Conservation (phyloP, 1,140 invertebrate genomes). For the Sitodiplosis mosellana region DNA sequence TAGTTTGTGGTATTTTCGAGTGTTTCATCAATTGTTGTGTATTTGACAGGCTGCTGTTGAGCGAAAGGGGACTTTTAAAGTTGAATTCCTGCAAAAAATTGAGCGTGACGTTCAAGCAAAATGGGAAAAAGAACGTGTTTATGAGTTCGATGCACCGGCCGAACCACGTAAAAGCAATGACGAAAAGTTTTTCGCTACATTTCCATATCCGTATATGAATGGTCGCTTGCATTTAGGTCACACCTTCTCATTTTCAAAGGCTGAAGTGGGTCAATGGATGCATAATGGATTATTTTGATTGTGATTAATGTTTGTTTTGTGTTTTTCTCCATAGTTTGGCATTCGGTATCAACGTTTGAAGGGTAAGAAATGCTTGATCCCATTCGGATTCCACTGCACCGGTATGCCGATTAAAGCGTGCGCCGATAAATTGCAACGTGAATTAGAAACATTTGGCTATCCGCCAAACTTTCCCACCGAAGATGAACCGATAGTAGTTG, state of each 20-base stretch:
- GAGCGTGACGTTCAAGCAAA: slow-evolving; percentile 64
- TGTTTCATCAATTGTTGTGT: not conserved
- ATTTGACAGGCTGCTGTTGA: slow-evolving; percentile 28
- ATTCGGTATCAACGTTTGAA: slow-evolving; percentile 75
- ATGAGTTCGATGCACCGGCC: slow-evolving; percentile 60
- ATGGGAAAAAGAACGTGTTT: slow-evolving; percentile 64
- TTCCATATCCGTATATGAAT: slow-evolving; percentile 99
- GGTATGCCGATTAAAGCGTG: slow-evolving; percentile 96
- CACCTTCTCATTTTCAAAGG: slow-evolving; percentile 93
- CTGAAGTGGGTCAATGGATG: slow-evolving; percentile 40
- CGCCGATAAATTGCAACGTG: slow-evolving; percentile 91
- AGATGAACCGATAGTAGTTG: slow-evolving; percentile 26
- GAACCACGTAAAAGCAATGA: slow-evolving; percentile 30
- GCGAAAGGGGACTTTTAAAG: slow-evolving; percentile 83
- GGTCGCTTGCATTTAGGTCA: slow-evolving; percentile 94
- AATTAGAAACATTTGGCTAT: slow-evolving; percentile 82
- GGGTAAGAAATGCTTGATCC: slow-evolving; percentile 86
- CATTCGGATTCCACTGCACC: slow-evolving; percentile 97
- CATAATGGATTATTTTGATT: not conserved
- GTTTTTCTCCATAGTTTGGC: slow-evolving; percentile 50
- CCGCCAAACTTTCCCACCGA: slow-evolving; percentile 78
- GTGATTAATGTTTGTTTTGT: slow-evolving; percentile 3
- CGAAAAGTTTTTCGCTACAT: slow-evolving; percentile 86
- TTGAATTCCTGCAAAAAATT: slow-evolving; percentile 75
- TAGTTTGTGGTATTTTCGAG: too few species aligned